Percentiles rank a stretch among this genome's conserved stretches.
These are phyloP conservation scores for Nudaria mundana DNA, from an alignment of 2,888 invertebrate species.

Conservation along the genomic window DNA sequence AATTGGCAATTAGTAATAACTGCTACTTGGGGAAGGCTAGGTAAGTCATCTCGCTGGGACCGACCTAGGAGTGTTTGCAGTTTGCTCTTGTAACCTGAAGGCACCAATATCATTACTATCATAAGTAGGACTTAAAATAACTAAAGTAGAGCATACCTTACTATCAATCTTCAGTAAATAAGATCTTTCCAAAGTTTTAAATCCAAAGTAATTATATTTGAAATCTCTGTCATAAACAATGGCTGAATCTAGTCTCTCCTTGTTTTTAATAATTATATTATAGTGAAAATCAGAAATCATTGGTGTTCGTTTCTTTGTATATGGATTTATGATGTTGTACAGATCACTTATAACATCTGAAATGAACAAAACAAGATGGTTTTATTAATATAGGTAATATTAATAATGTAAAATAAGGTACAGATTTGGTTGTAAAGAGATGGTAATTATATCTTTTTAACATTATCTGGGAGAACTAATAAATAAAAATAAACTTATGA, in stretches of 20 bases:
- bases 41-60: too few relatives aligned
- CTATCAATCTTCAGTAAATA: slow-evolving; percentile 95
- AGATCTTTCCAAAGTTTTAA: slow-evolving; percentile 97
- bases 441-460: too few relatives aligned
- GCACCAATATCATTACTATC: background rate
- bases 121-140: background rate
- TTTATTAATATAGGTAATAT: too few relatives aligned
- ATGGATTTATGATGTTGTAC: slow-evolving; percentile 87
- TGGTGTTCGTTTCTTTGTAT: slow-evolving; percentile 86
- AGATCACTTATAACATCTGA: slow-evolving; percentile 95
- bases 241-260: slow-evolving; percentile 95
- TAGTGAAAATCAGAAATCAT: slow-evolving; percentile 93
- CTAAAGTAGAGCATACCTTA: slow-evolving; percentile 72
- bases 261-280: slow-evolving; percentile 90
- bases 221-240: slow-evolving; percentile 99
- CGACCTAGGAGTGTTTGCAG: too few relatives aligned
- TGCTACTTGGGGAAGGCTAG: too few relatives aligned
- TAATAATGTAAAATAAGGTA: too few relatives aligned
- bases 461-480: too few relatives aligned
- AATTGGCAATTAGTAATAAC: too few relatives aligned
- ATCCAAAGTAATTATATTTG: slow-evolving; percentile 99
- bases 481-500: too few relatives aligned
- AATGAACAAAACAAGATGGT: slow-evolving; percentile 51
- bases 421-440: too few relatives aligned
- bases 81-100: too few relatives aligned